Conservation (phyloP, 2,888 invertebrate species). For the Synergus laeviventris region DNA sequence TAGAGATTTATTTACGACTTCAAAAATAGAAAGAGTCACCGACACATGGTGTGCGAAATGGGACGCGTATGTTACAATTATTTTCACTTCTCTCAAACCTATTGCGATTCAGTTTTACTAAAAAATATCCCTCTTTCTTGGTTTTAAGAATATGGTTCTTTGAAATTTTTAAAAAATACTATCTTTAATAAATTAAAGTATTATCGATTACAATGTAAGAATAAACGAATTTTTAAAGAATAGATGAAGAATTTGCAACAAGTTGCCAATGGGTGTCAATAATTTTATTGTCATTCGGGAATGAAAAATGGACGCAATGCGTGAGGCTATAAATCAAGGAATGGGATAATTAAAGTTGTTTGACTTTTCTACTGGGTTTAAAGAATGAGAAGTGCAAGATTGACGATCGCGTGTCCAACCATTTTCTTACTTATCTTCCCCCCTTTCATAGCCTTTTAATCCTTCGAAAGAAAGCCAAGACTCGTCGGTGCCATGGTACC, state of each 20-base stretch:
- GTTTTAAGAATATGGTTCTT: not conserved
- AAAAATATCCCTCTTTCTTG: not conserved
- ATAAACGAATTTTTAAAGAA: no score
- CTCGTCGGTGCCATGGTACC: slow-evolving; percentile 33
- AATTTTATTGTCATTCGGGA: not conserved
- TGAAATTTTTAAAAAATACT: not conserved
- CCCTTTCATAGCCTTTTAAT: slow-evolving; percentile 26
- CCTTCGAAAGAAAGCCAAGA: not conserved
- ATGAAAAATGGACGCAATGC: not conserved
- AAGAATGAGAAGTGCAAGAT: slow-evolving; percentile 42
- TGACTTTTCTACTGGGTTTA: slow-evolving; percentile 2
- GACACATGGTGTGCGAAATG: slow-evolving; percentile 57
- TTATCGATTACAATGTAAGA: no score
- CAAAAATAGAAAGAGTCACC: slow-evolving; percentile 54
- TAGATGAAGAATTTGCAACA: not conserved
- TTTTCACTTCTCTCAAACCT: slow-evolving; percentile 55
- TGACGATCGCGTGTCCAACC: slow-evolving; percentile 51
- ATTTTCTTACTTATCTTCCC: slow-evolving; percentile 5
- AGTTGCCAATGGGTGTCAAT: not conserved
- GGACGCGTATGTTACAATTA: slow-evolving; percentile 60
- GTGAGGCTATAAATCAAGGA: slow-evolving; percentile 36
- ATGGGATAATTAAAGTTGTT: slow-evolving; percentile 11
- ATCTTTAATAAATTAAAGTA: not conserved
- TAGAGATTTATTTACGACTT: slow-evolving; percentile 54
- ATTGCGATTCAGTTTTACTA: slow-evolving; percentile 20